Base-by-base conservation (phyloP, 2,888 invertebrate species). In the Caradrina clavipalpis region DNA sequence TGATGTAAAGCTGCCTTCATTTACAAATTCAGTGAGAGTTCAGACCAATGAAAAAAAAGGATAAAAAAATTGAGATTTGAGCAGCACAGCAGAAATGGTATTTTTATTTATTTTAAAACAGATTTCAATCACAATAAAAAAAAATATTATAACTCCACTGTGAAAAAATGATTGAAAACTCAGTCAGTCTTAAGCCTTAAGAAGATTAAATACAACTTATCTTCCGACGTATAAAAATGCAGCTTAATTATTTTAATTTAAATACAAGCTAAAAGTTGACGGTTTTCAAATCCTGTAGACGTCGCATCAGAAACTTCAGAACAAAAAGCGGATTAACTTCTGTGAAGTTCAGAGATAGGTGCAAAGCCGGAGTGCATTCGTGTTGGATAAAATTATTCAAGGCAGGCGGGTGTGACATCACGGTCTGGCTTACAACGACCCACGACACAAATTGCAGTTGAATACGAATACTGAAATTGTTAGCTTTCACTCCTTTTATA, bases 291-390 rank as follows among this genome's bases (percentile, higher is more conserved):
- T 78, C 58, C 70, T 68, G 71, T 62, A 73, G 67, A 74, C 60
- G 61, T 71, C 65, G 63, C 53, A 58, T 71, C 57, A 75, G 50
- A 64, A 79, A 69, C 56, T 78, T 76, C 39, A 47, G 55, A 71
- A 80, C 81, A 83, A 80, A 80, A 85, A 73, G 71, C 65, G 66
- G 78, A 80, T 83, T 73, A 84, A 81, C 75, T 81, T 80, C 26
- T 72, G 68, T 56, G 70, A 75, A 82, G 69, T 83, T 76, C 60
- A 60, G 60, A 73, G 73, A 69, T 74, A 85, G 73, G 76, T 78
- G 74, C 42, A 66, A 73, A 67, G 35, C 64, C 21, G 55, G 54
- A 69, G 68, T 80, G 79, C 78, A 76, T 68, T 75, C 66, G 35
- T 62, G 80, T 76, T 76, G 70, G 76, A 78, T 78, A 69, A 81